Evolutionary conservation across 2,888 invertebrate species (phyloP), one percentile per base, ranked within the genome.

Genomic region (Oscheius sp.): DNA sequence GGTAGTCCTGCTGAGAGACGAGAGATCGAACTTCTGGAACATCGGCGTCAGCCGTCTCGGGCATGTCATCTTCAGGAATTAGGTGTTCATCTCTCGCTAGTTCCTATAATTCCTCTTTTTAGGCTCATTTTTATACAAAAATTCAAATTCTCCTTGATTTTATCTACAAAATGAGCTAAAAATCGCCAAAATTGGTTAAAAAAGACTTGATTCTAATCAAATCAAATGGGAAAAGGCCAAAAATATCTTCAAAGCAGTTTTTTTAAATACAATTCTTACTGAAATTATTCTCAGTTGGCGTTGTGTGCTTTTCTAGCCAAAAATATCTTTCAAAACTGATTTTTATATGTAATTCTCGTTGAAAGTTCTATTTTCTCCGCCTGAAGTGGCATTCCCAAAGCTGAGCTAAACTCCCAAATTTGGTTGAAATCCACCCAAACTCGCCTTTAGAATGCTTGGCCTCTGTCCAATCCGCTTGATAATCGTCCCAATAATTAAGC

Each of bases 401-500:
- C n/a, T n/a, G n/a, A n/a, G n/a, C n/a, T n/a, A n/a, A n/a, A n/a
- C n/a, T n/a, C n/a, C n/a, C n/a, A n/a, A n/a, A n/a, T n/a, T n/a
- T n/a, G n/a, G n/a, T n/a, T n/a, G n/a, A n/a, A n/a, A n/a, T n/a
- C n/a, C 37, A 67, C 29, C 5, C 61, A 45, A 34, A 31, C 20
- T 25, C 33, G 66, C 74, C 48, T 78, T 78, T 27, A 80, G 66
- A 55, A 80, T 72, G 10, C 75, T 73, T 8, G 80, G 80, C 12
- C 77, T 53, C 8, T 63, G 63, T 3, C 69, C 61, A 20, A 77
- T 66, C 66, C 74, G 34, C 45, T 80, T 80, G 29, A 72, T 72
- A 17, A 78, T 72, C 8, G 75, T 73, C 12, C 80, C 80, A n/a
- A 78, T 55, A 15, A 80, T 73, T 15, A 80, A 37, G 8, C 68